Evolutionary conservation across 2,113 vertebrate species (phyloP).

Genomic region (Butorides virescens): DNA sequence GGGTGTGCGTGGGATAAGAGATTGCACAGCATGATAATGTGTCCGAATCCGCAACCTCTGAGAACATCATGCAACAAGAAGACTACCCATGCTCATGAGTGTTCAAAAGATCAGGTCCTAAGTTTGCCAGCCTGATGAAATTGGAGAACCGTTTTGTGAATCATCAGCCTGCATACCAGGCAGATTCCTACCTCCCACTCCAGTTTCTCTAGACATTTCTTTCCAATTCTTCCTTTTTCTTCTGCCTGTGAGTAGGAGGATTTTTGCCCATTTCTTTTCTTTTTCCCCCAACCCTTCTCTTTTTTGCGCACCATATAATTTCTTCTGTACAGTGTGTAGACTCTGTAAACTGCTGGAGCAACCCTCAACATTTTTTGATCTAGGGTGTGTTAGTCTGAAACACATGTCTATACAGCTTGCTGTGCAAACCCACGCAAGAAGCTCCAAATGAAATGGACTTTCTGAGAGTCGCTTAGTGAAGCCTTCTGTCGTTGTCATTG

Average conservation of each 20-base stretch:
- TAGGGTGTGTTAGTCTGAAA: neutral
- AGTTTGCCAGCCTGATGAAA: neutral
- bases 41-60: neutral
- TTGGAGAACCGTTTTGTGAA: neutral
- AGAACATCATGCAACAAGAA: accelerated
- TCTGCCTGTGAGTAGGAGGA: neutral
- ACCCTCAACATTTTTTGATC: neutral
- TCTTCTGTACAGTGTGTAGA: neutral
- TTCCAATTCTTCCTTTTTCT: neutral
- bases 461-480: neutral
- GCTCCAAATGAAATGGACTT: neutral
- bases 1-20: neutral
- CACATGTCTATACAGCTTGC: neutral
- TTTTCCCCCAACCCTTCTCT: neutral
- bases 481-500: neutral
- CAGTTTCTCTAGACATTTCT: neutral
- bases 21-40: neutral
- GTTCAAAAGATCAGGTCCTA: neutral
- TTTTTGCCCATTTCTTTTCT: neutral
- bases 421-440: neutral
- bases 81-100: neutral
- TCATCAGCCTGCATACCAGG: neutral
- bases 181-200: constrained; percentile 19
- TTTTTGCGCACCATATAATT: neutral
- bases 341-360: neutral